Evolutionary conservation across 2,113 vertebrate species (phyloP), one percentile per base, ranked within the genome.

Genomic region (Podarcis raffonei): DNA sequence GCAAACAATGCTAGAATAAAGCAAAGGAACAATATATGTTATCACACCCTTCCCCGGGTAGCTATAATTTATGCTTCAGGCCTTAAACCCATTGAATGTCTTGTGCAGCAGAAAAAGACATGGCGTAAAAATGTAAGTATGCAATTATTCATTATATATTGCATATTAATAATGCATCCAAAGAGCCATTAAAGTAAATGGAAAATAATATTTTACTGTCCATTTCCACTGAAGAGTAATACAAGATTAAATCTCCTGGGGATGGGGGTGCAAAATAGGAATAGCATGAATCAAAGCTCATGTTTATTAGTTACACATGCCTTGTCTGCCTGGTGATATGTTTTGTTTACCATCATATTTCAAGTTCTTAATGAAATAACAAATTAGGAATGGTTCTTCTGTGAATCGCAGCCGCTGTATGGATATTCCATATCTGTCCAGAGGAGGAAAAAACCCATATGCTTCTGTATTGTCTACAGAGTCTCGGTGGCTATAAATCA

Each of bases 181-280:
- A 78, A 95, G 91, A 91, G 37, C 85, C 90, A 90, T 94, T 94
- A 90, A 94, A 91, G 87, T 92, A 95, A 93, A 83, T 91, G 86
- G 84, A 92, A 91, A 93, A 87, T 83, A 77, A 85, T 92, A 83
- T 93, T 91, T 91, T 89, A 80, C 86, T 68, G n/a, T 87, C 78
- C 69, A 42, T 78, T 42, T 81, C 69, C 72, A 87, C 66, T 87
- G 35, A 89, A 84, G 79, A 39, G 78, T 80, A 81, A 76, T 86
- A 76, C 39, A 86, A 76, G 79, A 88, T 76, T 86, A 86, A 87
- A 59, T 82, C 62, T 75, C 25, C 76, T 39, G 77, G 59, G 37
- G 20, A 35, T 16, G 6, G 32, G 68, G 59, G 2, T 59, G 23
- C 59, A 37, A 89, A 85, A 35, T 23, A 77, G 13, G 23, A 76